Conservation (phyloP, 2,797 vertebrate species). For the Danio choprae region DNA sequence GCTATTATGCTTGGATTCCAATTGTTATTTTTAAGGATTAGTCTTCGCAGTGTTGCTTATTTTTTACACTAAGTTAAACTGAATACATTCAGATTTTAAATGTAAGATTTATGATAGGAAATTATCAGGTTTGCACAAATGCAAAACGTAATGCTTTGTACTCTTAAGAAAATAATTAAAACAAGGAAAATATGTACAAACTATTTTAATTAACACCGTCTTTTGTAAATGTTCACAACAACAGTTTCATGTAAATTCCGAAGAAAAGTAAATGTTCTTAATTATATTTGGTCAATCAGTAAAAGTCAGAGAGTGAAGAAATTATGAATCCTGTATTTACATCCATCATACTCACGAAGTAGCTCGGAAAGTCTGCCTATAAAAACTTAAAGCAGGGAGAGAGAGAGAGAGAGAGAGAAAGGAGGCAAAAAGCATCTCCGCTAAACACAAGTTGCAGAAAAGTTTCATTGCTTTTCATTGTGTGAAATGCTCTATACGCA, state of each 20-base stretch:
- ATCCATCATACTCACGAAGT: constrained; percentile 18
- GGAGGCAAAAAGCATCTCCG: not conserved
- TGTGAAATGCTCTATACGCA: constrained; percentile 9
- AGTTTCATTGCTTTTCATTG: constrained; percentile 30
- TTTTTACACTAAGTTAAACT: not conserved
- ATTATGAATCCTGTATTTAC: constrained; percentile 13
- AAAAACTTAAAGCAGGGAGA: constrained; percentile 19
- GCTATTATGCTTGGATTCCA: constrained; percentile 10
- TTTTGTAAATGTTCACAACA: not conserved
- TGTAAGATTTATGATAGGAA: not conserved
- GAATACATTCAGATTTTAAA: not conserved
- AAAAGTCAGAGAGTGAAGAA: not conserved
- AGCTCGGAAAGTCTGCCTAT: constrained; percentile 7
- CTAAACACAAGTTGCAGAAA: constrained; percentile 25
- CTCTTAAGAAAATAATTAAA: not conserved
- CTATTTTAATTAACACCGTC: not conserved
- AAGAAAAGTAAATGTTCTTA: not conserved
- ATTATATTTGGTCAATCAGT: not conserved
- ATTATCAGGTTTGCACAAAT: constrained; percentile 4
- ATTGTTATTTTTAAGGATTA: not conserved
- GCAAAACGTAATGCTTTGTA: not conserved
- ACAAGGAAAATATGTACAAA: not conserved
- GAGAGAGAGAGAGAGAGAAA: not conserved
- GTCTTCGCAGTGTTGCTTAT: not conserved
- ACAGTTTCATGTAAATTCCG: not conserved